Evolutionary conservation across 2,113 vertebrate species (phyloP).

Genomic region (Chiloscyllium plagiosum): DNA sequence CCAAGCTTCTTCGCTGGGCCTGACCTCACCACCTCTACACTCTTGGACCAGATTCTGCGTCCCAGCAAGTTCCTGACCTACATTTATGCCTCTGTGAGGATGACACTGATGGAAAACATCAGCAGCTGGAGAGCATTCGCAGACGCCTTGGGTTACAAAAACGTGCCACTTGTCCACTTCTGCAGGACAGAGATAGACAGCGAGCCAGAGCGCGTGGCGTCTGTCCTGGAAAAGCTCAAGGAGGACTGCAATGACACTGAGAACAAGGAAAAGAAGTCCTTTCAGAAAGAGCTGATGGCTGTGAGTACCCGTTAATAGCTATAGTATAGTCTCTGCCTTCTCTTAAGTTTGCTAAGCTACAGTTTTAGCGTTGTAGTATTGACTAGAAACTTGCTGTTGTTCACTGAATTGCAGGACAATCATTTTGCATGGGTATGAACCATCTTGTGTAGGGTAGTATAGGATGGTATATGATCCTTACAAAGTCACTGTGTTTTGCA

Average conservation of each 20-base stretch:
- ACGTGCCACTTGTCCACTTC: constrained; percentile 76
- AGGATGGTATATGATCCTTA: background rate
- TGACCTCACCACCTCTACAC: constrained; percentile 71
- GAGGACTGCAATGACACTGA: constrained; percentile 86
- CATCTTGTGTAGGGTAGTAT: no score
- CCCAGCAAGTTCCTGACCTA: constrained; percentile 95
- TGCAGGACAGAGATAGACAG: constrained; percentile 82
- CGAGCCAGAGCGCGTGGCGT: constrained; percentile 84
- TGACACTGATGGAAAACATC: constrained; percentile 89
- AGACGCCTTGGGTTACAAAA: constrained; percentile 75
- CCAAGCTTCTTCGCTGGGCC: constrained; percentile 74
- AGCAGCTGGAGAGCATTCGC: constrained; percentile 86
- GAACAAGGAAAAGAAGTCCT: constrained; percentile 83
- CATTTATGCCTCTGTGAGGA: constrained; percentile 89
- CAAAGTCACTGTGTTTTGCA: background rate
- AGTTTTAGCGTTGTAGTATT: background rate
- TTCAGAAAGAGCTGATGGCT: constrained; percentile 90
- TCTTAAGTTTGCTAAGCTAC: background rate
- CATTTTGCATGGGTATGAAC: background rate
- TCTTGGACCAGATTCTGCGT: constrained; percentile 85
- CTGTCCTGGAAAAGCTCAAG: constrained; percentile 85
- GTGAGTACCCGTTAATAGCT: constrained; percentile 58
- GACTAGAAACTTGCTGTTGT: background rate
- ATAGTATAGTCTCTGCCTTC: background rate
- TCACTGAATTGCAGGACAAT: background rate